Evolutionary conservation across 2,888 invertebrate genomes (phyloP).

Genomic region (Teleogryllus oceanicus): DNA sequence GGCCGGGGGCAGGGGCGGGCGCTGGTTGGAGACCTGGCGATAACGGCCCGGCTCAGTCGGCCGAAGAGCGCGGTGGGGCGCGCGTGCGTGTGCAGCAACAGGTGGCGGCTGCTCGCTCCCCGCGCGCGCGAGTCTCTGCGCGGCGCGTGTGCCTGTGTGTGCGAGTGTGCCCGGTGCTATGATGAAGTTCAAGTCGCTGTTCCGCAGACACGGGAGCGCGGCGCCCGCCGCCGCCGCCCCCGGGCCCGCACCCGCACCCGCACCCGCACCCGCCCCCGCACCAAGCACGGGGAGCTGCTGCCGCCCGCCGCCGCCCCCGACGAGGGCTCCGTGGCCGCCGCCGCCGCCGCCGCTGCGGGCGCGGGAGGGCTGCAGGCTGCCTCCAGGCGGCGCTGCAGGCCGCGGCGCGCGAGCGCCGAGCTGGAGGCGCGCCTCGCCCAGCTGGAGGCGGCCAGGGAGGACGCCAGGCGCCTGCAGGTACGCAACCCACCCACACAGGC

Average conservation of each 20-base stretch:
- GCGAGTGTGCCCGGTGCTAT: conserved; percentile 47
- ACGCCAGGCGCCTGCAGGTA: conserved; percentile 4
- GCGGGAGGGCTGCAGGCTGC: conserved; percentile 4
- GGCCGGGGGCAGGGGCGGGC: neutral
- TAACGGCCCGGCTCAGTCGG: neutral
- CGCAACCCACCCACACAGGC: too few relatives aligned
- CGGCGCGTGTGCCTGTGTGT: neutral
- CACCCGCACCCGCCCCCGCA: conserved; percentile 18
- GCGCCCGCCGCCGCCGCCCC: conserved; percentile 34
- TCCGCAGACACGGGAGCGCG: conserved; percentile 61
- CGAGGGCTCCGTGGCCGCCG: neutral
- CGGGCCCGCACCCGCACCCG: conserved; percentile 12
- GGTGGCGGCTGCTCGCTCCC: neutral
- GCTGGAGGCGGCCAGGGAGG: neutral
- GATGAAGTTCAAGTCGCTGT: conserved; percentile 89
- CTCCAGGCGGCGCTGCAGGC: conserved; percentile 32
- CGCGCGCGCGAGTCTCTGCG: neutral
- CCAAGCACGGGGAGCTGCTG: neutral
- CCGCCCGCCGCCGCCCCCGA: neutral
- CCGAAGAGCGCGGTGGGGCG: neutral
- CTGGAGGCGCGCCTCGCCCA: conserved; percentile 29
- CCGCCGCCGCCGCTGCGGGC: neutral
- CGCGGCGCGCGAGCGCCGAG: conserved; percentile 51
- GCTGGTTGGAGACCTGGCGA: neutral
- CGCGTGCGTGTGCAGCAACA: neutral